Evolutionary conservation across 2,888 invertebrate genomes (phyloP).

Genomic region (Charanyca ferruginea): DNA sequence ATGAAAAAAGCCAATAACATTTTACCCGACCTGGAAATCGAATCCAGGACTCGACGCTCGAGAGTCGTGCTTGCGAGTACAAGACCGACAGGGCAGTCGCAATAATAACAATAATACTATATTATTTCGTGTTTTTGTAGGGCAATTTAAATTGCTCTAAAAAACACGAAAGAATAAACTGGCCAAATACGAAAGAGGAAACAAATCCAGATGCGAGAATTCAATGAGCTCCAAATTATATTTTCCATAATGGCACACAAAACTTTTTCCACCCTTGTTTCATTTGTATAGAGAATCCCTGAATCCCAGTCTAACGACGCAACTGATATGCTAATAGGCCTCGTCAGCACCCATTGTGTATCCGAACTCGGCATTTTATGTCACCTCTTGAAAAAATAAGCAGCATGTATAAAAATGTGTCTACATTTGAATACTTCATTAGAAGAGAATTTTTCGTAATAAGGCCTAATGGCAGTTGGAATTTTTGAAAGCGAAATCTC

Average conservation of each 20-base stretch:
- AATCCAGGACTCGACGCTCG: too few relatives aligned
- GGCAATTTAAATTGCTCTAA: not conserved
- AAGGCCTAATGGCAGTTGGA: conserved; percentile 32
- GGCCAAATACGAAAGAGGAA: not conserved
- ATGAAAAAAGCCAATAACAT: too few relatives aligned
- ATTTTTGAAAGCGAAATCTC: conserved; percentile 19
- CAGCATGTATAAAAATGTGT: conserved; percentile 66
- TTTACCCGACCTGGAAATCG: too few relatives aligned
- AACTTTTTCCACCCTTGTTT: conserved; percentile 67
- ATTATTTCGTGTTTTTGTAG: too few relatives aligned
- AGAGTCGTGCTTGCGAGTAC: too few relatives aligned
- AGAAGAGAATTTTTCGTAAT: conserved; percentile 51
- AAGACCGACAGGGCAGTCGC: too few relatives aligned
- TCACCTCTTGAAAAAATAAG: conserved; percentile 68
- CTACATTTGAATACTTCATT: conserved; percentile 73
- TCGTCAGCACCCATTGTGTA: conserved; percentile 83
- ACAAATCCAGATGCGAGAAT: not conserved
- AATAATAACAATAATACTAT: too few relatives aligned
- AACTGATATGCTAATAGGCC: conserved; percentile 81
- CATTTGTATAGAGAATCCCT: conserved; percentile 64
- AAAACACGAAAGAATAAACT: not conserved
- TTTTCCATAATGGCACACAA: conserved; percentile 48
- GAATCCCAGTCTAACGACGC: conserved; percentile 72
- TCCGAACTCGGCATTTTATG: conserved; percentile 64
- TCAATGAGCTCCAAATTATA: conserved; percentile 46